phyloP scores from a whole-genome alignment of 2,113 vertebrate genomes.

The Acanthochromis polyacanthus region DNA sequence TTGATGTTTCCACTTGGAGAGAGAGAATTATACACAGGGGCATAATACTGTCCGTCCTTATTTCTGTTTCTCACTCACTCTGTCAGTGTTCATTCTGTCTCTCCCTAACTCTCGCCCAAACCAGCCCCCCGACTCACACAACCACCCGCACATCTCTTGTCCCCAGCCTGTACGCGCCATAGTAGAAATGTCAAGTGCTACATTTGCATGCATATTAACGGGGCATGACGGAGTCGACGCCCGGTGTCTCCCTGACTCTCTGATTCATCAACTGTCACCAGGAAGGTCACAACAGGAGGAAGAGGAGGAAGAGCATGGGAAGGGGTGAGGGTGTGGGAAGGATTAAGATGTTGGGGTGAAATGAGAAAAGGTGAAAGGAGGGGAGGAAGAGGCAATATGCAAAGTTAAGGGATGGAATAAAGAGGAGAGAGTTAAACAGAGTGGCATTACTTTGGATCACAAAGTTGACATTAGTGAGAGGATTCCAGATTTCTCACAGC shows the following conservation, averaged over 20 bases:
- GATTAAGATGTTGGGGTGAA: constrained; percentile 12
- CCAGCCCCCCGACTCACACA: constrained; percentile 22
- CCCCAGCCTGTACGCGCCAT: constrained; percentile 44
- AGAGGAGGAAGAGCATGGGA: constrained; percentile 3
- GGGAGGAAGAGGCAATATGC: background rate
- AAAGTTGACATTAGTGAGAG: constrained; percentile 41
- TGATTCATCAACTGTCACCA: constrained; percentile 85
- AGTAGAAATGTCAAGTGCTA: constrained; percentile 87
- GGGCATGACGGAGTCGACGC: constrained; percentile 77
- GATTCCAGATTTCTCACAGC: constrained; percentile 39
- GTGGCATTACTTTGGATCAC: background rate
- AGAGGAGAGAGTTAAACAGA: background rate
- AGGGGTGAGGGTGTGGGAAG: constrained; percentile 8
- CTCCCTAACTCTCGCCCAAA: constrained; percentile 14
- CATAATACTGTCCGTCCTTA: constrained; percentile 57
- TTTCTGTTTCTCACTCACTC: constrained; percentile 52
- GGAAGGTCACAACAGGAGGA: constrained; percentile 80
- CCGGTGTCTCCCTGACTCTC: constrained; percentile 76
- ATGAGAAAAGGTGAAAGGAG: constrained; percentile 21
- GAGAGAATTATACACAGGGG: constrained; percentile 67
- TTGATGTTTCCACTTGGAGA: constrained; percentile 66
- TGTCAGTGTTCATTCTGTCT: constrained; percentile 41
- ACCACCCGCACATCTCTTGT: constrained; percentile 38
- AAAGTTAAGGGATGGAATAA: constrained; percentile 16
- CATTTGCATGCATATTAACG: constrained; percentile 88